phyloP scores from a whole-genome alignment of 2,113 vertebrate species.

The Protobothrops flavoviridis region DNA sequence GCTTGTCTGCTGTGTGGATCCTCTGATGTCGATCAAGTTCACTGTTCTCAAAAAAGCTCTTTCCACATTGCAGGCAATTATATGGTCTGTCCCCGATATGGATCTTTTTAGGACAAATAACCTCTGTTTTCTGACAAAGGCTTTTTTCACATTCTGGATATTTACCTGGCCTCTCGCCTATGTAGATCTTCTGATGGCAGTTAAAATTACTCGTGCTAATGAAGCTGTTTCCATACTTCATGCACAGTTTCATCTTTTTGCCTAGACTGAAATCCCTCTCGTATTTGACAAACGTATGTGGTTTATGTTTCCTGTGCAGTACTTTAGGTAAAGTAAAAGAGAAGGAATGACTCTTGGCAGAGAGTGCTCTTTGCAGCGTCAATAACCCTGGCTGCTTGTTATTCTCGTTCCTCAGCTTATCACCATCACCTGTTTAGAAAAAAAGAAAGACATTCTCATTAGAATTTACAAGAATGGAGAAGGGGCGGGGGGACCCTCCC shows the following conservation, averaged over 20 bases:
- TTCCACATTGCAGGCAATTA: not conserved
- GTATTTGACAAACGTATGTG: not conserved
- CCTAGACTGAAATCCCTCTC: not conserved
- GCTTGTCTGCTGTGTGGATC: not conserved
- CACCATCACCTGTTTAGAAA: not conserved
- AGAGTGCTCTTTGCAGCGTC: not conserved
- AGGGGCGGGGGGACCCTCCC: accelerated
- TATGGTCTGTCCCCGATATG: not conserved
- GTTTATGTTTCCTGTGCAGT: not conserved
- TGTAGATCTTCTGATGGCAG: not conserved
- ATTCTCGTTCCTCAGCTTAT: not conserved
- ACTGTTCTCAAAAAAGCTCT: not conserved
- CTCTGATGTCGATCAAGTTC: not conserved
- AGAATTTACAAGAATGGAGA: not conserved
- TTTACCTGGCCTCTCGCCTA: not conserved
- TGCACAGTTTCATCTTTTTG: not conserved
- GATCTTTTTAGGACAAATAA: not conserved
- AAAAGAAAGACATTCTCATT: not conserved
- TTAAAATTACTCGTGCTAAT: not conserved
- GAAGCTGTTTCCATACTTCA: not conserved
- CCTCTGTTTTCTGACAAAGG: not conserved
- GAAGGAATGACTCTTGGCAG: not conserved
- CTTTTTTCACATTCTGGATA: not conserved
- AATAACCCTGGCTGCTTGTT: not conserved
- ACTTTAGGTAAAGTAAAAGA: not conserved